Evolutionary conservation across 1,140 invertebrate species (phyloP).

Genomic region (Drosophila yakuba): DNA sequence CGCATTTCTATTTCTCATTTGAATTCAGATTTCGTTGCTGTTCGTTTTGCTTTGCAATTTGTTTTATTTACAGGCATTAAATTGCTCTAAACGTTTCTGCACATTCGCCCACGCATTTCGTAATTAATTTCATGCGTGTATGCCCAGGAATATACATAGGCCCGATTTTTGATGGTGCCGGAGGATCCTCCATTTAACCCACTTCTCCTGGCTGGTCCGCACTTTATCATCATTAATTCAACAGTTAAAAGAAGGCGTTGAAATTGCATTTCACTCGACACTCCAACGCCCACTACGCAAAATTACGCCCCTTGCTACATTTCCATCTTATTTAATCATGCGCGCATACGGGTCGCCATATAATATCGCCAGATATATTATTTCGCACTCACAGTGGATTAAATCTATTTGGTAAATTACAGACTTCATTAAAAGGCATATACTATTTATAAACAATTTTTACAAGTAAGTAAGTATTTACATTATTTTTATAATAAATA

Average conservation of each 20-base stretch:
- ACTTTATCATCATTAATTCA: slow-evolving; percentile 58
- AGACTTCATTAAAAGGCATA: no score
- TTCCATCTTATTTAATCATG: slow-evolving; percentile 56
- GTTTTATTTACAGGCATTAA: slow-evolving; percentile 40
- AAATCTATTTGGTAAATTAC: no score
- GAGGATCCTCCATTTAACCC: not conserved
- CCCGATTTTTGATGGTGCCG: not conserved
- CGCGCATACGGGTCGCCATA: slow-evolving; percentile 51
- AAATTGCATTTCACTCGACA: slow-evolving; percentile 54
- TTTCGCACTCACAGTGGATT: slow-evolving; percentile 10
- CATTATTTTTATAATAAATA: no score
- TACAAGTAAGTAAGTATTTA: no score
- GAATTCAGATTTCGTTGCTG: slow-evolving; percentile 21
- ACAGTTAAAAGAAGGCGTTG: slow-evolving; percentile 55
- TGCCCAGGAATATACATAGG: slow-evolving; percentile 20
- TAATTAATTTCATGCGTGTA: slow-evolving; percentile 56
- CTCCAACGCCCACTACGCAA: not conserved
- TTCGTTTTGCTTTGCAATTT: slow-evolving; percentile 32
- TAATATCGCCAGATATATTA: slow-evolving; percentile 25
- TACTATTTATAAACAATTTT: no score
- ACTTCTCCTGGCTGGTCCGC: slow-evolving; percentile 3
- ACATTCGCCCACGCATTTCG: slow-evolving; percentile 27
- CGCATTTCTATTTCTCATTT: slow-evolving; percentile 25
- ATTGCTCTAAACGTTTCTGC: slow-evolving; percentile 35
- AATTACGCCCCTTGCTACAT: not conserved